Percentiles rank a stretch among this genome's conserved stretches.
phyloP scores from a whole-genome alignment of 2,888 invertebrate species.

The Dicranocentrus wangi region DNA sequence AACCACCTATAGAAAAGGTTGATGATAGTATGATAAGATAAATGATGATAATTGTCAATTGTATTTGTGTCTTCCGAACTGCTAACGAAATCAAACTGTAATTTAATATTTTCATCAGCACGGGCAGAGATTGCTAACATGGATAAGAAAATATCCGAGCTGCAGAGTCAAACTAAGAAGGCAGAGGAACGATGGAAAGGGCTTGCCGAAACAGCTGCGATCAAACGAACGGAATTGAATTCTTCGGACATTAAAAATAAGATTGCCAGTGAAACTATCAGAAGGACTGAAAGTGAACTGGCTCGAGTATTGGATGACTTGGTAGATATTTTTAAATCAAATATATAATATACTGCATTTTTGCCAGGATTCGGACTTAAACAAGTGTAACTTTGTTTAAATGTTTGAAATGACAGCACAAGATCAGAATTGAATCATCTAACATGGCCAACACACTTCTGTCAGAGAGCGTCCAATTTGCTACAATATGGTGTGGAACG shows the following conservation, averaged over 20 bases:
- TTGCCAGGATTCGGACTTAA: neutral
- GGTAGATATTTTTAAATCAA: conserved; percentile 3
- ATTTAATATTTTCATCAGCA: too few relatives aligned
- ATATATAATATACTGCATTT: neutral
- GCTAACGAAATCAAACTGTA: too few relatives aligned
- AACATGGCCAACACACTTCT: conserved; percentile 6
- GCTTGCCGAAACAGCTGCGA: neutral
- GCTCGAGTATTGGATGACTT: conserved; percentile 12
- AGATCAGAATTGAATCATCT: conserved; percentile 15
- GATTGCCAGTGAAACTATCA: conserved; percentile 1
- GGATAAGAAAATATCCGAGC: conserved; percentile 11
- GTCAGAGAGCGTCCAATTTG: neutral
- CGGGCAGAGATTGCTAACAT: neutral
- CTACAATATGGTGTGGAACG: conserved; percentile 27
- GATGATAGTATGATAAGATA: too few relatives aligned
- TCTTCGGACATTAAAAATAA: conserved; percentile 13
- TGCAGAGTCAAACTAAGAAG: neutral
- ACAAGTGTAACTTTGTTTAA: too few relatives aligned
- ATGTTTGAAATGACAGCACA: too few relatives aligned
- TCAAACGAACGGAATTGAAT: conserved; percentile 19
- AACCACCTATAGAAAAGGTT: conserved; percentile 11
- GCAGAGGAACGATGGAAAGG: conserved; percentile 1
- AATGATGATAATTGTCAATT: too few relatives aligned
- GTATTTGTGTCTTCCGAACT: conserved; percentile 16
- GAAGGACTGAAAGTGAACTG: conserved; percentile 20